These are phyloP conservation scores for Nesospiza acunhae DNA, from an alignment of 2,113 vertebrate genomes.

Conservation along the genomic window DNA sequence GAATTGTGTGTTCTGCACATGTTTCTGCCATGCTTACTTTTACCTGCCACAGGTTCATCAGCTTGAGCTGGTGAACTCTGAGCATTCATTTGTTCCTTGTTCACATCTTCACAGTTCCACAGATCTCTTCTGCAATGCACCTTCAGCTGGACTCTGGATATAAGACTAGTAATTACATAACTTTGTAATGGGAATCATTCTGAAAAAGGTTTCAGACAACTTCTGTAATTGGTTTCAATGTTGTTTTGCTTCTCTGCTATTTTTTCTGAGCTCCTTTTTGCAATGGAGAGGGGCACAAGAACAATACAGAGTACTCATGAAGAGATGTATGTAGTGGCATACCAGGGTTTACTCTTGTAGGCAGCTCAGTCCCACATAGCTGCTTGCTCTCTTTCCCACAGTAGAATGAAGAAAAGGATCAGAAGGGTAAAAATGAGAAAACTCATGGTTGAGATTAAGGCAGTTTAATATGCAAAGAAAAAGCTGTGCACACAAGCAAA, in stretches of 20 bases:
- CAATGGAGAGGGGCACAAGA: not conserved
- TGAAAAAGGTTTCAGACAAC: not conserved
- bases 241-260: not conserved
- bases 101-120: not conserved
- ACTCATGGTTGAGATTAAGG: not conserved
- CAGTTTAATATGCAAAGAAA: not conserved
- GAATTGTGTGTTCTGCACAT: not conserved
- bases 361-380: not conserved
- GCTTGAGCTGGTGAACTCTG: not conserved
- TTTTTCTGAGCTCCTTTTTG: not conserved
- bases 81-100: not conserved
- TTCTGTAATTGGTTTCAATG: not conserved
- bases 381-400: accelerated
- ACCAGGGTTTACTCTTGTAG: not conserved
- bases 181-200: not conserved
- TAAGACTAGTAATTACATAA: not conserved
- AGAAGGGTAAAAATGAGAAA: not conserved
- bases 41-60: not conserved
- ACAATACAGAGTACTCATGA: not conserved
- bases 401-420: not conserved
- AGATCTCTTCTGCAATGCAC: not conserved
- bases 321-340: not conserved
- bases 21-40: not conserved
- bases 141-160: not conserved
- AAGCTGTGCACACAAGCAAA: not conserved